Evolutionary conservation across 2,797 vertebrate genomes (phyloP).

Genomic region (Phylloscopus collybita): DNA sequence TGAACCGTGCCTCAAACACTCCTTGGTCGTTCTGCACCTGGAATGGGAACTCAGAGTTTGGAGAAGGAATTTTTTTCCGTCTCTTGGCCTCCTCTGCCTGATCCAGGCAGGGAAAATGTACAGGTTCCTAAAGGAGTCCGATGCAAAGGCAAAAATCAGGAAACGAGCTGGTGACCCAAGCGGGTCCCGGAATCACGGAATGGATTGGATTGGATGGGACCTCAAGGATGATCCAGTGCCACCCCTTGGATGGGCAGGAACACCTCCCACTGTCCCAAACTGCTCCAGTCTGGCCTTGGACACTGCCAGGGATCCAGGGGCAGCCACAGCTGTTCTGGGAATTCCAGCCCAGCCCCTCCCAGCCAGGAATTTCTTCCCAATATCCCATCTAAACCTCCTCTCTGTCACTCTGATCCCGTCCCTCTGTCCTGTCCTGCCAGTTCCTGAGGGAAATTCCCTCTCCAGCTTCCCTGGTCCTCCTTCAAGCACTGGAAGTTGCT

Average conservation of each 20-base stretch:
- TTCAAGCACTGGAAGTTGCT: too few relatives aligned
- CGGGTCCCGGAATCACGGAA: neutral
- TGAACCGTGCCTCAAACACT: rapidly evolving
- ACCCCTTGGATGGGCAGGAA: neutral
- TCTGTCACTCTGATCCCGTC: too few relatives aligned
- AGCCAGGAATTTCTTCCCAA: neutral
- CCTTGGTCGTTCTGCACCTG: neutral
- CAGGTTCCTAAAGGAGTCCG: neutral
- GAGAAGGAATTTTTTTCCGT: neutral
- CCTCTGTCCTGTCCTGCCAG: too few relatives aligned
- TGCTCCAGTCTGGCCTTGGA: neutral
- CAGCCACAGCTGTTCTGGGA: neutral
- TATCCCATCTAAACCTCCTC: neutral
- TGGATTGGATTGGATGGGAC: neutral
- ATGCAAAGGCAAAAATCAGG: neutral
- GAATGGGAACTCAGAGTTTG: neutral
- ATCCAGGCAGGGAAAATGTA: neutral
- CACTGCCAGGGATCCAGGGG: neutral
- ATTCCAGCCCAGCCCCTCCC: neutral
- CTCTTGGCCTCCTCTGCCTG: neutral
- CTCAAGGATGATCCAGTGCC: neutral
- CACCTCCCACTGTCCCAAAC: neutral
- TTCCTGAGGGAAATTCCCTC: too few relatives aligned
- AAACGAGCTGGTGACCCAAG: neutral
- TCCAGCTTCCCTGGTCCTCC: too few relatives aligned